Base-by-base conservation (phyloP, 2,113 vertebrate species). In the Dermatemys mawii region DNA sequence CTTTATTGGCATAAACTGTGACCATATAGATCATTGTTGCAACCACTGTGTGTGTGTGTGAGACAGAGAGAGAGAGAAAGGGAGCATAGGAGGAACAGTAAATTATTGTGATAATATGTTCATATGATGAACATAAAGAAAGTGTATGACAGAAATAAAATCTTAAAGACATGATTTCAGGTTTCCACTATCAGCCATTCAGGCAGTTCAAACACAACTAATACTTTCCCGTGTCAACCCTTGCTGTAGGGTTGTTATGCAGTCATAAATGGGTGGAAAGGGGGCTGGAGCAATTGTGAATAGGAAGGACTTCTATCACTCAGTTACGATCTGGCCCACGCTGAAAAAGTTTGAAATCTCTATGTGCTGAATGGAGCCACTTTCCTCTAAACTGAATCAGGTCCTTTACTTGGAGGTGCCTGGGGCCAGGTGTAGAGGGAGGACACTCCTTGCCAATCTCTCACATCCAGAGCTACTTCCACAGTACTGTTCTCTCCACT, bases 271-370 rank as follows among this genome's bases (percentile, higher is more conserved):
- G n/a, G n/a, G 48, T 89, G 79, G 27, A 83, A 63, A 38, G 11
- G 60, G 83, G 79, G 17, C 26, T 19, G 8, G 5, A 29, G 35
- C 17, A 67, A n/a, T 5, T 67, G 35, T 4, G 4, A 67, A 67
- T 67, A 19, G 63, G 16, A 67, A 67, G 8, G 0, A 1, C 75
- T 17, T 3, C 22, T 53, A 1, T n/a, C 6, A 54, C 21, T 38
- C 51, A 70, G 21, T 60, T 49, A 49, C 86, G 84, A 19, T 35
- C 5, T 27, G 8, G 63, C 46, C 4, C 9, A 7, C 12, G 44
- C 60, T 29, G 81, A 5, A 76, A 81, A 81, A 78, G 38, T 44
- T 93, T 83, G 38, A 53, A 78, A 80, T 46, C 48, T 8, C 4
- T 53, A 55, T 51, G 13, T 13, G 81, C 54, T 12, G 38, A 32